phyloP scores from a whole-genome alignment of 1,140 invertebrate genomes.

The Ylistrum balloti region DNA sequence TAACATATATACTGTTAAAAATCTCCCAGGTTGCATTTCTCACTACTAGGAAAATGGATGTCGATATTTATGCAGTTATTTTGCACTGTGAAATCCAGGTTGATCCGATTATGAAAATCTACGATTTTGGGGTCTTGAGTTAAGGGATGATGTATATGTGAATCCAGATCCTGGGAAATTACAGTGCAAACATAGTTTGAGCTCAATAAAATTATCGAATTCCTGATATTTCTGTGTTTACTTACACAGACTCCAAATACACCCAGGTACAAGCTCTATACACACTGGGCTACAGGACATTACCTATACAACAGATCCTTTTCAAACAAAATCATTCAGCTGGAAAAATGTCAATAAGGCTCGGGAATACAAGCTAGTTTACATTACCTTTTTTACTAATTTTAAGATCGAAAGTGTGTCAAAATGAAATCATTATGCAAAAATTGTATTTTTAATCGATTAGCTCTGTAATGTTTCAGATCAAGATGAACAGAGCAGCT shows the following conservation, averaged over 20 bases:
- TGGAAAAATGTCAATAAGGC: not conserved
- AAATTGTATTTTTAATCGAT: no score
- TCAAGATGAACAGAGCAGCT: not conserved
- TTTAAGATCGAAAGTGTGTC: no score
- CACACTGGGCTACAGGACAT: not conserved
- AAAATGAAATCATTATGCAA: no score
- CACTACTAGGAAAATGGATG: not conserved
- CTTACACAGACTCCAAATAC: not conserved
- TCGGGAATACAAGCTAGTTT: not conserved
- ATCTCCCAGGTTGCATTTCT: not conserved
- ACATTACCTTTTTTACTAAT: no score
- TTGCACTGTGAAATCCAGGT: no score
- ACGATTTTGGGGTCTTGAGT: no score
- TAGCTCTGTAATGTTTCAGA: not conserved
- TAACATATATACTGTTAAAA: not conserved
- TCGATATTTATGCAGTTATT: not conserved
- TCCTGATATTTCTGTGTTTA: not conserved
- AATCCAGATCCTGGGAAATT: not conserved
- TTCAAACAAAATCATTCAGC: slow-evolving; percentile 10
- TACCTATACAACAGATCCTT: not conserved
- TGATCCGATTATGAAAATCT: no score
- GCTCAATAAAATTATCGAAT: slow-evolving; percentile 20
- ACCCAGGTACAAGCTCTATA: not conserved
- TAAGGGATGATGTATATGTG: no score
- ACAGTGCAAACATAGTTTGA: not conserved